These are phyloP conservation scores for Sebastes nivosus DNA, from an alignment of 2,797 vertebrate genomes.

Conservation along the genomic window DNA sequence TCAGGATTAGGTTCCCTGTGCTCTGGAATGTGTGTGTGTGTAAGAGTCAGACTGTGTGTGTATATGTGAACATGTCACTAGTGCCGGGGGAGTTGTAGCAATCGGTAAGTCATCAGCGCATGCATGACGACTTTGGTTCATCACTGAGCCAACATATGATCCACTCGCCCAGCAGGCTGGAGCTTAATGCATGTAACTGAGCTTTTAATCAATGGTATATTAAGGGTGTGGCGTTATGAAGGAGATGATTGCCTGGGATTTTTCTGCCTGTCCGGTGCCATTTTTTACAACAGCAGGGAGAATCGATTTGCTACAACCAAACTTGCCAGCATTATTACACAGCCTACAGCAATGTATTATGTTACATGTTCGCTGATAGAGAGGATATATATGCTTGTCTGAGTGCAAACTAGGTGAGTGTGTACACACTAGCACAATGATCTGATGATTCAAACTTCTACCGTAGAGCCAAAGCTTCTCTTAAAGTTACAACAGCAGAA, in stretches of 20 bases:
- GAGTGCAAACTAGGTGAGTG: neutral
- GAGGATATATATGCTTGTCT: slow-evolving; percentile 34
- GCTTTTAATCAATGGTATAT: slow-evolving; percentile 76
- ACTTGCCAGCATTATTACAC: slow-evolving; percentile 35
- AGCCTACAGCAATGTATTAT: slow-evolving; percentile 33
- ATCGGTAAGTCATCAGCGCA: slow-evolving; percentile 68
- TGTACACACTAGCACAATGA: slow-evolving; percentile 1
- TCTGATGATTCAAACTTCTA: slow-evolving; percentile 37
- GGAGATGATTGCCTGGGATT: slow-evolving; percentile 50
- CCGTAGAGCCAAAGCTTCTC: slow-evolving; percentile 20
- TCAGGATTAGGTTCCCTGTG: slow-evolving; percentile 74
- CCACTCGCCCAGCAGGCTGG: slow-evolving; percentile 27
- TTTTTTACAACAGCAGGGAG: slow-evolving; percentile 54
- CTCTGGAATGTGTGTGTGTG: slow-evolving; percentile 64
- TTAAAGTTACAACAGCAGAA: slow-evolving; percentile 29
- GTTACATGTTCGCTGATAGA: slow-evolving; percentile 48
- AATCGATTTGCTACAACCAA: slow-evolving; percentile 61
- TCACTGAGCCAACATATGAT: slow-evolving; percentile 67
- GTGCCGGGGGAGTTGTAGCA: slow-evolving; percentile 55
- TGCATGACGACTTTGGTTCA: slow-evolving; percentile 65
- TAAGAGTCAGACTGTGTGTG: slow-evolving; percentile 20
- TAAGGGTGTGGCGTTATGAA: slow-evolving; percentile 57
- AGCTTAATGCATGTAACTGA: slow-evolving; percentile 64
- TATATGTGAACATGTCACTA: slow-evolving; percentile 63
- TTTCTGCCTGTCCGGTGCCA: slow-evolving; percentile 33